Conservation (phyloP, 64 coral and sea anemone genomes). For the Porites lutea region DNA sequence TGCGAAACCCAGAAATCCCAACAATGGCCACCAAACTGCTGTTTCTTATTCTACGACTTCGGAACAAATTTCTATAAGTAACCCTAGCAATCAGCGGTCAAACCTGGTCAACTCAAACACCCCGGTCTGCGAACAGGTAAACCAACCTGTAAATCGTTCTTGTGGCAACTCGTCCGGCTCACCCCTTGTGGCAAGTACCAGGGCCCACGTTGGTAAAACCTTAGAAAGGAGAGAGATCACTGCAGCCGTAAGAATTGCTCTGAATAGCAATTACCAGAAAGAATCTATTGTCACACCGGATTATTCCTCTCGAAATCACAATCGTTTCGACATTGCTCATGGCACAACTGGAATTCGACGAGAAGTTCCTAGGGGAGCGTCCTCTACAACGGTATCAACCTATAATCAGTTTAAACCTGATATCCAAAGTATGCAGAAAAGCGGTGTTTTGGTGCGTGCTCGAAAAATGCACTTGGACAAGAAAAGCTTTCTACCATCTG, state of each 20-base stretch:
- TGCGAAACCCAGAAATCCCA: not conserved
- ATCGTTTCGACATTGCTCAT: not conserved
- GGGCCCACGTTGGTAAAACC: not conserved
- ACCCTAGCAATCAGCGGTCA: not conserved
- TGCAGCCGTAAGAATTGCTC: not conserved
- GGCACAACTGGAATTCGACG: not conserved
- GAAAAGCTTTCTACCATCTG: constrained; percentile 6
- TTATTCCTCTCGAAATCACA: not conserved
- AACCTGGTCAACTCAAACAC: not conserved
- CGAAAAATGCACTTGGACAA: not conserved
- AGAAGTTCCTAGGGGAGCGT: not conserved
- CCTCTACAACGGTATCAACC: not conserved
- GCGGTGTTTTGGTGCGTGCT: constrained; percentile 4
- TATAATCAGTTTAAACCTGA: not conserved
- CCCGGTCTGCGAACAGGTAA: not conserved
- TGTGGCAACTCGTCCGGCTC: not conserved
- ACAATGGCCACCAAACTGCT: not conserved
- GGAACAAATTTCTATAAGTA: not conserved
- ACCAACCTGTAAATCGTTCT: not conserved
- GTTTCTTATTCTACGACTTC: not conserved
- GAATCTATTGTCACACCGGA: not conserved
- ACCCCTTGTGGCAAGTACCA: not conserved
- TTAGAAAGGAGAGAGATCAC: not conserved
- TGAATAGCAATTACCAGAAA: not conserved
- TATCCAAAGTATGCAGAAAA: not conserved